These are phyloP conservation scores for Copidosoma aretas DNA, from an alignment of 2,888 invertebrate species.

Conservation along the genomic window DNA sequence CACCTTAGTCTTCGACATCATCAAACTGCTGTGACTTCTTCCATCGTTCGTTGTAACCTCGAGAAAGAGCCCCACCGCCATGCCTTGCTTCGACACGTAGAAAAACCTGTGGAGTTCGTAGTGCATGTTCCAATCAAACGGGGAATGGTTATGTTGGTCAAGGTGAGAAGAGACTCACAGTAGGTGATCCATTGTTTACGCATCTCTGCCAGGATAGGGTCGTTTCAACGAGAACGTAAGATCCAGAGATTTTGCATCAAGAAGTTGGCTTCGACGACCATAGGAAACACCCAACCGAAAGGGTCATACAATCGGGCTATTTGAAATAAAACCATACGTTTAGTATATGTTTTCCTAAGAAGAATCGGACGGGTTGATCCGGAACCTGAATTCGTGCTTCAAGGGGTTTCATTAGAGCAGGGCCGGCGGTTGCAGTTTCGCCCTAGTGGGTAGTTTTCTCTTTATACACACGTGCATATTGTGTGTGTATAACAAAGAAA, in stretches of 20 bases:
- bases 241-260: conserved; percentile 39
- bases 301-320: conserved; percentile 34
- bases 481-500: too few species aligned
- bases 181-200: conserved; percentile 22
- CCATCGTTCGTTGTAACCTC: background rate
- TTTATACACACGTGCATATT: too few species aligned
- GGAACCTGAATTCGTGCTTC: too few species aligned
- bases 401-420: too few species aligned
- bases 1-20: background rate
- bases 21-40: background rate
- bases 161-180: background rate
- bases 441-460: too few species aligned
- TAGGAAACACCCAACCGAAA: conserved; percentile 33
- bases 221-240: conserved; percentile 27
- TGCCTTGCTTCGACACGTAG: conserved; percentile 32
- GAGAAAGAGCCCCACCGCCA: conserved; percentile 34
- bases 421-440: too few species aligned
- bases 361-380: too few species aligned
- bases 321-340: conserved; percentile 16
- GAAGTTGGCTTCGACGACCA: conserved; percentile 34
- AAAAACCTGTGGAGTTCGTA: conserved; percentile 35
- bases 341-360: too few species aligned
- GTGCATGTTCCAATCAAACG: background rate
- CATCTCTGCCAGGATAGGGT: conserved; percentile 14
- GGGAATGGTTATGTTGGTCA: conserved; percentile 1